Evolutionary conservation across 2,113 vertebrate genomes (phyloP).

Genomic region (Saccopteryx bilineata): DNA sequence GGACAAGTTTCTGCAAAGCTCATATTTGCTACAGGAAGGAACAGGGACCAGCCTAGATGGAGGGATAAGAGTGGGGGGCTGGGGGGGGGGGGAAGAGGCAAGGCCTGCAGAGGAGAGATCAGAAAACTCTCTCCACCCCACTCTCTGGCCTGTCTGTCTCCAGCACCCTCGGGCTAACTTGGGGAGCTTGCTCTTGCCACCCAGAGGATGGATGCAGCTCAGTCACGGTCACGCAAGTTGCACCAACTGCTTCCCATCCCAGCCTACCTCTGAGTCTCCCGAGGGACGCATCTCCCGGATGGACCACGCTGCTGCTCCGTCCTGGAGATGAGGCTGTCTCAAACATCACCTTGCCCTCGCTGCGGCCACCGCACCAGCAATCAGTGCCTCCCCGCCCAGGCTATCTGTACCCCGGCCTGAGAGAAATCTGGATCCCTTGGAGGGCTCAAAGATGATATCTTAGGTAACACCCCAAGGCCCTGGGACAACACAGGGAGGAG

Average conservation of each 20-base stretch:
- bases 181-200: not conserved
- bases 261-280: not conserved
- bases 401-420: not conserved
- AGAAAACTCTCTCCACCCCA: not conserved
- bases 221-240: not conserved
- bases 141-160: not conserved
- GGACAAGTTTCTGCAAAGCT: slow-evolving; percentile 77
- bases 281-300: not conserved
- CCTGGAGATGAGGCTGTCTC: not conserved
- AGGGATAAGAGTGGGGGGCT: slow-evolving; percentile 50
- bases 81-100: not conserved
- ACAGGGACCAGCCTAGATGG: slow-evolving; percentile 51
- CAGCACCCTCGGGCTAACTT: not conserved
- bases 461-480: not conserved
- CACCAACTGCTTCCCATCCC: not conserved
- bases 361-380: not conserved
- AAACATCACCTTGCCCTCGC: not conserved
- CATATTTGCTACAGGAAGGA: slow-evolving; percentile 37
- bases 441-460: not conserved
- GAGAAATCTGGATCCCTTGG: not conserved
- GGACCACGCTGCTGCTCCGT: not conserved
- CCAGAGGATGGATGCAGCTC: not conserved
- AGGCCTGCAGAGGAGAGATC: not conserved
- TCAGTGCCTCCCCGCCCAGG: not conserved
- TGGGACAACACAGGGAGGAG: not conserved